Base-by-base conservation (phyloP, 2,888 invertebrate genomes). In the Gonocerus acuteangulatus region DNA sequence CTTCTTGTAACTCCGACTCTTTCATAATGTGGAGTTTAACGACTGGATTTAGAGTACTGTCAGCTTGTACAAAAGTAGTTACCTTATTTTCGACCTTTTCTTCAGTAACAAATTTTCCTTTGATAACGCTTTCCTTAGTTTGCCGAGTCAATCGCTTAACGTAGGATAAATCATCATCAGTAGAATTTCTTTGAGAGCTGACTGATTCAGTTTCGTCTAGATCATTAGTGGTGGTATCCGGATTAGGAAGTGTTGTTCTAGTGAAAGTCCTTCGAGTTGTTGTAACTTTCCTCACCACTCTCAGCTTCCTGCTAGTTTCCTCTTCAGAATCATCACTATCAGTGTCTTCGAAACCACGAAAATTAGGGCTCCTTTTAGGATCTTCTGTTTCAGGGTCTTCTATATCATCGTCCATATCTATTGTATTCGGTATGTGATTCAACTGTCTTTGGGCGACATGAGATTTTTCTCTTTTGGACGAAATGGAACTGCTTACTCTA, bases 161-260 rank as follows among this genome's bases (percentile, higher is more conserved):
- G 16, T 11, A 51, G 13, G 49, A 16, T 32, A 32, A 16, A 15
- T 32, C 18, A 15, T 23, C 7, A 0, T 48, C 18, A 32, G n/a
- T 15, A 13, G 18, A 4, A 45, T n/a, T 16, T 4, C 11, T n/a
- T 3, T 18, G 9, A 3, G 15, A n/a, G 32, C 16, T 34, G 4
- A 27, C 9, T 27, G 27, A 27, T 27, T 27, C 27, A 27, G 27
- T 6, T 2, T 32, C 18, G 19, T 51, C 51, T 7, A 7, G 19
- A 13, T 34, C 18, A 32, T 51, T 19, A 32, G 51, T 51, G 11
- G 51, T 51, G n/a, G 51, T 51, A 11, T 51, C 51, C 3, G 51
- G 51, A 34, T 51, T 51, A 34, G 51, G 4, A 13, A 21, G 13
- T 2, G 2, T 36, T 2, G 2, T 36, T 2, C 11, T 7, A 11